phyloP scores from a whole-genome alignment of 2,888 invertebrate genomes.

The Orgyia antiqua region DNA sequence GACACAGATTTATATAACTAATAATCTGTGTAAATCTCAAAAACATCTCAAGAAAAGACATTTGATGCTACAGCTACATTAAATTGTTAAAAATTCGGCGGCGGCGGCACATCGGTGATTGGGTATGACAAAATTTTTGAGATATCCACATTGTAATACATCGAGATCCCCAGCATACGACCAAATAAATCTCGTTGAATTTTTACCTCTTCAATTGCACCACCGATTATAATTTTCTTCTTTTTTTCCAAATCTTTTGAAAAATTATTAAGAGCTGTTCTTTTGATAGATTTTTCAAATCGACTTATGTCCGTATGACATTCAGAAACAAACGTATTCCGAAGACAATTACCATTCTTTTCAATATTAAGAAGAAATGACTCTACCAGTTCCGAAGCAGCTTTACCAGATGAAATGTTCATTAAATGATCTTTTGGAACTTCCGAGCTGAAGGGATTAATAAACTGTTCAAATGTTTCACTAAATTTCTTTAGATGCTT shows the following conservation, averaged over 20 bases:
- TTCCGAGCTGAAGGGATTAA: slow-evolving; percentile 16
- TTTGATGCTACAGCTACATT: too few relatives aligned
- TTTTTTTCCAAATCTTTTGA: slow-evolving; percentile 2
- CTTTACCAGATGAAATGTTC: slow-evolving; percentile 21
- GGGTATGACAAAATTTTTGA: slow-evolving; percentile 1
- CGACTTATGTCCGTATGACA: slow-evolving; percentile 1
- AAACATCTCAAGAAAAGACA: neutral
- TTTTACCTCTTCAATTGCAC: slow-evolving; percentile 2
- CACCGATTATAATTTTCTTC: slow-evolving; percentile 3
- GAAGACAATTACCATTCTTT: slow-evolving; percentile 2
- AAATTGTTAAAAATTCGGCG: slow-evolving; percentile 3
- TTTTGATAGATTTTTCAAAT: slow-evolving; percentile 8
- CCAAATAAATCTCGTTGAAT: slow-evolving; percentile 3
- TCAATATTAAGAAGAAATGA: slow-evolving; percentile 13
- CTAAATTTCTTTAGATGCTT: slow-evolving; percentile 14
- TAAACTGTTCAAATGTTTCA: slow-evolving; percentile 11
- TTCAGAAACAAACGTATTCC: slow-evolving; percentile 5
- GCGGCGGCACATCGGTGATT: slow-evolving; percentile 11
- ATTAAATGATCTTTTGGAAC: slow-evolving; percentile 14
- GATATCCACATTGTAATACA: neutral
- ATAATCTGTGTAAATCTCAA: neutral
- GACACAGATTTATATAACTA: too few relatives aligned
- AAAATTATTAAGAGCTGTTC: slow-evolving; percentile 4
- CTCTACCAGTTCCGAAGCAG: slow-evolving; percentile 11
- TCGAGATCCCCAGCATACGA: neutral